Base-by-base conservation (phyloP, 64 coral and sea anemone species). In the Cladopsammia gracilis region DNA sequence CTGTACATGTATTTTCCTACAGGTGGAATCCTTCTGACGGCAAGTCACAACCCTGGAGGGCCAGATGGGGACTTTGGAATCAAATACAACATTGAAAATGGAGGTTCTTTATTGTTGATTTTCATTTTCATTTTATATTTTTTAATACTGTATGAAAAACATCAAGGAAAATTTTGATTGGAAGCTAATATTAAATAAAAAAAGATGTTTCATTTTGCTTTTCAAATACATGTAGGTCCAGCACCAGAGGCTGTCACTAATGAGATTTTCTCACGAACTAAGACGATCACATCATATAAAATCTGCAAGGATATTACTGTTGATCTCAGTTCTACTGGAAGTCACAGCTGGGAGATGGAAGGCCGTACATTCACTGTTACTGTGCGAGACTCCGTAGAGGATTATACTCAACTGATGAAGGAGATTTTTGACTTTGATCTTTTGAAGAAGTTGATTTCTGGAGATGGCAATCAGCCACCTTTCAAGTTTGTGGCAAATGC, bases 41-140 rank as follows among this genome's bases (percentile, higher is more conserved):
- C 97, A 12, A 99, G 97, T 82, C 97, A 99, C 66, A 99, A 99
- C 70, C 97, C 97, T 12, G 97, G 97, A 34, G 97, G 97, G 1
- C 87, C 88, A 43, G 76, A 95, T 92, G 94, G 88, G 70, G 97
- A 99, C 65, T 99, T 99, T 96, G 97, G 97, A 14, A 96, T 99
- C 20, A 99, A 99, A 72, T 93, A 94, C 50, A 99, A 99, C 26
- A 96, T 82, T 68, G 79, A 92, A 86, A 99, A 96, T 96, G 98
- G 98, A 94, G 98, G 98, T 98, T 62, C 42, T 14, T 8, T 70
- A 23, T 18, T 70, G 8, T 20, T 8, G 8, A 18, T 34, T 12
- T 16, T 23, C 69, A 7, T 71, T 7, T 25, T 7, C 16, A 71
- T 16, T 23, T 6, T 71, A 71, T 9, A 5, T 50, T 48, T 77